Base-by-base conservation (phyloP, 2,888 invertebrate species). In the Hoplodrina ambigua region DNA sequence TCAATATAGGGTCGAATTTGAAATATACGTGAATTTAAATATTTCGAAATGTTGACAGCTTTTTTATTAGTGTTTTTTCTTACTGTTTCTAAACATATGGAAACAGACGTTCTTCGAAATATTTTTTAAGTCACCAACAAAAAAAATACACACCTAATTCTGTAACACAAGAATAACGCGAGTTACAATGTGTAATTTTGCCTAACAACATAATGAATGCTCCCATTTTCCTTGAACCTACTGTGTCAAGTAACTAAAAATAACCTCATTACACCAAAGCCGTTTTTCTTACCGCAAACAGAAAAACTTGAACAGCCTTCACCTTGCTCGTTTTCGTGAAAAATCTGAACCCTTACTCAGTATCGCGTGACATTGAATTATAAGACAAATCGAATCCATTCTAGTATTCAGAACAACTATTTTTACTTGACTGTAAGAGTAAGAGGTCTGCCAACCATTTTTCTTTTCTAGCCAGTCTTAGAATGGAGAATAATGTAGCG, bases 311-410 rank as follows among this genome's bases (percentile, higher is more conserved):
- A 72, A 56, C 17, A 60, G 19, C 80, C 80, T 84, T 87, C 75
- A 82, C 79, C 84, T 82, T 81, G 67, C 54, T 68, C 77, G 60
- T 72, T 80, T 73, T 52, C 72, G 82, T 81, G 75, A 75, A 81
- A 83, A 85, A 79, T 78, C 64, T 69, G 49, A 72, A 70, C 72
- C 66, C 71, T 75, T 72, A 73, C 46, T 59, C 69, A 79, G 75
- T 65, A 74, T 78, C 68, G 78, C 76, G 71, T 85, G 83, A 84
- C 84, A 83, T 81, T 85, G 86, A 83, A 85, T 82, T 83, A 81
- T 61, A 80, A 81, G 74, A 80, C 64, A 71, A 81, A 78, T 74
- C 53, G 71, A 61, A 69, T 46, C 58, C 55, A 66, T 70, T 80
- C 59, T 56, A 49, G 59, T 64, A 77, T 72, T 69, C 66, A 58